A percentile compares a stretch with the other conserved stretches of the same genome.
Evolutionary conservation across 2,888 invertebrate species (phyloP).

Genomic region (Drosophila kuntzei): DNA sequence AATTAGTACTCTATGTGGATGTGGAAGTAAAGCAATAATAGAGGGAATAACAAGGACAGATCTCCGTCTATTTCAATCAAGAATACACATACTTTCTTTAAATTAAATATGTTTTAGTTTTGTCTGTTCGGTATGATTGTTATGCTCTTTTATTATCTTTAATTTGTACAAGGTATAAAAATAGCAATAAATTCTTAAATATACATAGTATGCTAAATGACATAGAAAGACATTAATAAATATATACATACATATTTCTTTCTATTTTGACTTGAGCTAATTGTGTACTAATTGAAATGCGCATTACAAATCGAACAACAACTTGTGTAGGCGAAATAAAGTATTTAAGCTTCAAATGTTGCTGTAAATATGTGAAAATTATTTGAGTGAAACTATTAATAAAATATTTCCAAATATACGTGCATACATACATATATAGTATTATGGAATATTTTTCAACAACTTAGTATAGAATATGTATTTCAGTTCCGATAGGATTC

Average conservation of each 20-base stretch:
- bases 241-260: slow-evolving; percentile 6
- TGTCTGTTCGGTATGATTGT: too few relatives aligned
- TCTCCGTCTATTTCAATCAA: too few relatives aligned
- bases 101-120: neutral
- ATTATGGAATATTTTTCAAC: neutral
- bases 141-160: neutral
- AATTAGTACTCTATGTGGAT: too few relatives aligned
- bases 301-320: slow-evolving; percentile 41
- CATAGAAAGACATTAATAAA: too few relatives aligned
- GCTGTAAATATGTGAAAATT: too few relatives aligned
- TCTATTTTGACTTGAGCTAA: slow-evolving; percentile 23
- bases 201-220: slow-evolving; percentile 1
- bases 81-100: too few relatives aligned
- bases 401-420: neutral
- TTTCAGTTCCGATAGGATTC: neutral
- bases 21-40: too few relatives aligned
- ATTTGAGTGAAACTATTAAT: slow-evolving; percentile 4
- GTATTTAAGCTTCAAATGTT: neutral
- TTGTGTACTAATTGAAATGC: slow-evolving; percentile 48
- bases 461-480: neutral
- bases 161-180: neutral
- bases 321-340: slow-evolving; percentile 12
- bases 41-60: too few relatives aligned
- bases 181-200: neutral
- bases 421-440: too few relatives aligned